Conservation (phyloP, 2,797 vertebrate species). For the Lycodopsis pacificus region DNA sequence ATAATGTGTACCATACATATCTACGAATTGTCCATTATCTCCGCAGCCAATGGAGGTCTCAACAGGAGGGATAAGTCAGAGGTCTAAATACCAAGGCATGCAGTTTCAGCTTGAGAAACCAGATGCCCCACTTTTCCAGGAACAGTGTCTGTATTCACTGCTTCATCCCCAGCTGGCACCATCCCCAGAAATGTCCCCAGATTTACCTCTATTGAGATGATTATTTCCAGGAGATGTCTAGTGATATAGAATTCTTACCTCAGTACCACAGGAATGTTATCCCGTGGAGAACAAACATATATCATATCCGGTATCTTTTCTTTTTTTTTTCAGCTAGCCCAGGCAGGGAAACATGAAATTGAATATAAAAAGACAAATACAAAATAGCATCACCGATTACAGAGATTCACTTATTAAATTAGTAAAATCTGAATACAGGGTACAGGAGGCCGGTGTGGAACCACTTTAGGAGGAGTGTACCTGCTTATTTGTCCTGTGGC, state of each 20-base stretch:
- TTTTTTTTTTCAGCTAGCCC: background rate
- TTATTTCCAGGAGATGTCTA: conserved; percentile 59
- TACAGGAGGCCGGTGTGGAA: conserved; percentile 14
- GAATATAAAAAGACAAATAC: conserved; percentile 15
- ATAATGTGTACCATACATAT: conserved; percentile 24
- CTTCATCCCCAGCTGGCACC: conserved; percentile 65
- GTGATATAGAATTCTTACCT: conserved; percentile 53
- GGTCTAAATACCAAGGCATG: conserved; percentile 51
- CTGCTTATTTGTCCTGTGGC: conserved; percentile 22
- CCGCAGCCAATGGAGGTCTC: conserved; percentile 31
- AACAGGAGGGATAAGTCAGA: conserved; percentile 52
- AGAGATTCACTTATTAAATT: conserved; percentile 48
- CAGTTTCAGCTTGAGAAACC: conserved; percentile 66
- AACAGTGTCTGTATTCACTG: conserved; percentile 62
- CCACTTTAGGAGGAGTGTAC: conserved; percentile 11
- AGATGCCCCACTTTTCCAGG: conserved; percentile 74
- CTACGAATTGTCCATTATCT: conserved; percentile 35
- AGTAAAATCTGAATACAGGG: conserved; percentile 5
- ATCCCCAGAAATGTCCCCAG: conserved; percentile 63
- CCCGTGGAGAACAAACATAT: conserved; percentile 36
- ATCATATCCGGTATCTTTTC: conserved; percentile 23
- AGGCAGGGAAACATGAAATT: conserved; percentile 16
- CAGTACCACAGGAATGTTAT: conserved; percentile 42
- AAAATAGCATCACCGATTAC: conserved; percentile 30
- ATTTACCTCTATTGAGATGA: conserved; percentile 57